Evolutionary conservation across 2,888 invertebrate species (phyloP).

Genomic region (Drosophila putrida): DNA sequence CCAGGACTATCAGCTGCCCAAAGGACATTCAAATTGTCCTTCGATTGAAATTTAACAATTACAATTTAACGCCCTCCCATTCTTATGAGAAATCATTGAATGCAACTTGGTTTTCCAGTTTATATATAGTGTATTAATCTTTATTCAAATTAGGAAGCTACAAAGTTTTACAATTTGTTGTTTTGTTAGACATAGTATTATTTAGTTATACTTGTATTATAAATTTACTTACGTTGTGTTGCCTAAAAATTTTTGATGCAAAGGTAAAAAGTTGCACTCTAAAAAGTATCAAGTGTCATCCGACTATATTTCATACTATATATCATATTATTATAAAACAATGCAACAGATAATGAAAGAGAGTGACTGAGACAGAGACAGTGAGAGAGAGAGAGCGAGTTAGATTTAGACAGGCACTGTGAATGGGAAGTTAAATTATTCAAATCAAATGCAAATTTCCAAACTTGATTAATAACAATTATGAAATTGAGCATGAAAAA

Average conservation of each 20-base stretch:
- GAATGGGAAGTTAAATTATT: constrained; percentile 15
- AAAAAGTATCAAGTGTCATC: constrained; percentile 54
- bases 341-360: constrained; percentile 1
- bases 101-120: neutral
- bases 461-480: constrained; percentile 12
- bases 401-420: constrained; percentile 53
- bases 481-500: constrained; percentile 10
- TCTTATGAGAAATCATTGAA: neutral
- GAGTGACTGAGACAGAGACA: constrained; percentile 4
- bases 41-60: no score
- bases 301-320: constrained; percentile 23
- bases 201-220: constrained; percentile 8
- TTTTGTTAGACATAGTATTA: constrained; percentile 39
- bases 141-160: constrained; percentile 78
- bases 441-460: neutral
- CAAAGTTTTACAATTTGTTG: constrained; percentile 69
- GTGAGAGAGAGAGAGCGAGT: neutral
- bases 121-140: constrained; percentile 52
- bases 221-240: constrained; percentile 60
- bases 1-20: no score
- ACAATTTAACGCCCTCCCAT: neutral
- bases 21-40: no score
- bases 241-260: constrained; percentile 66
- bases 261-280: constrained; percentile 73
- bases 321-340: constrained; percentile 17